Base-by-base conservation (phyloP, 2,888 invertebrate species). In the Tiliacea citrago region DNA sequence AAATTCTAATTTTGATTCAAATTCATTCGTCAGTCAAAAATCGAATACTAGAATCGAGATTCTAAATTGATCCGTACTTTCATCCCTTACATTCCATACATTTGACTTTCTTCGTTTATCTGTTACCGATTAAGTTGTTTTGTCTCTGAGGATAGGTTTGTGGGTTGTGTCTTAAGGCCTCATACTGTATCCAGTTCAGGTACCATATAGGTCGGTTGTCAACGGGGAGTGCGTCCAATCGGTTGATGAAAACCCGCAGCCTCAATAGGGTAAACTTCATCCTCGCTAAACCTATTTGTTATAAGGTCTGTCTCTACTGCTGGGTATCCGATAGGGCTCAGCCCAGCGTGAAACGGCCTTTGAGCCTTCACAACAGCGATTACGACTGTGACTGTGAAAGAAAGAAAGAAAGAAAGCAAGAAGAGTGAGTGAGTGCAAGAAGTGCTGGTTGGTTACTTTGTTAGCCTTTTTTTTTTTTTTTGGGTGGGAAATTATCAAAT, bases 271-370 rank as follows among this genome's bases (percentile, higher is more conserved):
- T 97, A 90, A 29, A 16, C 88, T 66, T 89, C 92, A 53, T 91
- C 91, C 81, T 94, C 96, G 0, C 97, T 97, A 42, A 97, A 95
- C 85, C 97, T 95, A 86, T 97, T 97, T 10, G 86, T 91, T 18
- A 96, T 66, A 1, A 83, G 73, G 39, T 90, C 86, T 0, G 90
- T 90, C 68, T 96, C 97, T 51, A 97, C 93, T 67, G 95, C 96
- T 74, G 97, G 98, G 80, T 97, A 97, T 24, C 97, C 97, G 35
- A 97, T 97, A 0, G 97, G 95, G 18, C 95, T 92, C 1, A 93
- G 88, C 13, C 97, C 97, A 7, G 98, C 98, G 89, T 97, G 98
- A 65, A 97, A 97, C 0, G 98, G 97, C 42, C 98, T 96, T 91
- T 98, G 98, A 1, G 96, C 96, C 65, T 93, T 85, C 4, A 91